Conservation (phyloP, 2,888 invertebrate genomes). For the Cantharis rustica region DNA sequence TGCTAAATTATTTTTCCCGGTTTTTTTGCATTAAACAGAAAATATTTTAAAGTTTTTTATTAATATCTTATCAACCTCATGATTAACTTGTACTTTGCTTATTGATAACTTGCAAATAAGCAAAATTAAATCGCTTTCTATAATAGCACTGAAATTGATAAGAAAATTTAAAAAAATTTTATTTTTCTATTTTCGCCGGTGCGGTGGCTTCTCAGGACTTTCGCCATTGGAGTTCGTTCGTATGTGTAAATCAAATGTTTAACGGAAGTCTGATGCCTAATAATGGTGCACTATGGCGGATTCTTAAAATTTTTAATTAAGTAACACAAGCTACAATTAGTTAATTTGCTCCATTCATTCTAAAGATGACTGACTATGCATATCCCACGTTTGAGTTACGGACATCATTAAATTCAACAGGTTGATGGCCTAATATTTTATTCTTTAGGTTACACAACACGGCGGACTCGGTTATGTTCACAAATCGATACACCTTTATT, state of each 20-base stretch:
- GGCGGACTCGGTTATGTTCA: background rate
- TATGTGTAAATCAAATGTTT: background rate
- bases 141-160: background rate
- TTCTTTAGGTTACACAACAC: background rate
- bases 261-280: slow-evolving; percentile 5
- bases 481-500: background rate
- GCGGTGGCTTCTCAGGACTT: background rate
- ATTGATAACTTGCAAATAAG: background rate
- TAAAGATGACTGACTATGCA: slow-evolving; percentile 3
- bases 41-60: background rate
- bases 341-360: slow-evolving; percentile 7
- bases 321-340: slow-evolving; percentile 8
- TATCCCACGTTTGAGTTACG: slow-evolving; percentile 12
- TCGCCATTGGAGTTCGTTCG: background rate
- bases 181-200: background rate
- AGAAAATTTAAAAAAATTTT: too few relatives aligned
- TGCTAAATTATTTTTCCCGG: background rate
- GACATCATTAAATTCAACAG: slow-evolving; percentile 4
- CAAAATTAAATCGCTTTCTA: background rate
- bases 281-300: background rate
- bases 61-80: background rate
- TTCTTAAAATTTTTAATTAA: slow-evolving; percentile 8
- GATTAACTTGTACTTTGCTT: background rate
- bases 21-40: background rate
- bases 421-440: slow-evolving; percentile 13